Percentiles rank a stretch among this genome's conserved stretches.
phyloP scores from a whole-genome alignment of 2,797 vertebrate genomes.

The Rhinella marina region DNA sequence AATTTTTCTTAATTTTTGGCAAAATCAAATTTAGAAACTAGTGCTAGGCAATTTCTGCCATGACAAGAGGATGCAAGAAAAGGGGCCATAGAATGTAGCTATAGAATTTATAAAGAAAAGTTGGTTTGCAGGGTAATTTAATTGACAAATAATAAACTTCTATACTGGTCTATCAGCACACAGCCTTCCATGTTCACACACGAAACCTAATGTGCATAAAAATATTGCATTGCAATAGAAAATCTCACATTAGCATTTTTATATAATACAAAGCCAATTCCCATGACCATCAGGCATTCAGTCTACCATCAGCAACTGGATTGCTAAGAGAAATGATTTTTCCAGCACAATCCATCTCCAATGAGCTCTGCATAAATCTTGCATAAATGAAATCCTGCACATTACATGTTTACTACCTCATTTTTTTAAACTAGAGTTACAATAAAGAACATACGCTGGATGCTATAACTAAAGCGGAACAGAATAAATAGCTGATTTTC shows the following conservation, averaged over 20 bases:
- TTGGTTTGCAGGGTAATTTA: no score
- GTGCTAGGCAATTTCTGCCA: no score
- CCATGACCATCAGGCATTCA: background rate
- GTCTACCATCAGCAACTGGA: background rate
- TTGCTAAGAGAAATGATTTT: background rate
- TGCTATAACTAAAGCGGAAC: conserved; percentile 1
- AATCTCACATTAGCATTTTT: background rate
- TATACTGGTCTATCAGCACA: no score
- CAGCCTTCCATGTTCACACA: background rate
- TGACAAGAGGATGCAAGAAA: no score
- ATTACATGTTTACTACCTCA: conserved; percentile 18
- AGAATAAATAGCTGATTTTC: background rate
- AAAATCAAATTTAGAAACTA: no score
- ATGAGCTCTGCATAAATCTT: background rate
- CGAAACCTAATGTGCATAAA: background rate
- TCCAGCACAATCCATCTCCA: background rate
- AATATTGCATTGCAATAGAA: background rate
- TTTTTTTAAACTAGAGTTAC: background rate
- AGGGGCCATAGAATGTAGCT: no score
- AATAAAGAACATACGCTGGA: background rate
- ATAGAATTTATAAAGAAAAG: no score
- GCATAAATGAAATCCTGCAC: conserved; percentile 10
- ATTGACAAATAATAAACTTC: no score
- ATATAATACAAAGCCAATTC: background rate
- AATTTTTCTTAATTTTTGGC: no score